phyloP scores from a whole-genome alignment of 2,888 invertebrate species.

The Chrysolina americana region DNA sequence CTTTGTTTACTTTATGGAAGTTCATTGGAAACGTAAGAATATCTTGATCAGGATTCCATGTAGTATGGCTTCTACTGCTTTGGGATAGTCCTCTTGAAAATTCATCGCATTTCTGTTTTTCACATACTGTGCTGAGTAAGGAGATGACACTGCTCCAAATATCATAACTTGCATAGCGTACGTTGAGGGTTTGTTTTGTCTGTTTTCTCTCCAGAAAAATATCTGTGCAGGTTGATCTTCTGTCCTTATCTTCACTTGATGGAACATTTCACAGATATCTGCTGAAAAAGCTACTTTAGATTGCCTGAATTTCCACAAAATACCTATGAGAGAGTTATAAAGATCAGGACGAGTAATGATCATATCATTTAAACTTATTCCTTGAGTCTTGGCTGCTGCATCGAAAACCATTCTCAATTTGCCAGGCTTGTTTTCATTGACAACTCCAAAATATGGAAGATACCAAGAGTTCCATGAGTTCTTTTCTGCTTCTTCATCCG shows the following conservation, averaged over 20 bases:
- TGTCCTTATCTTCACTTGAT: neutral
- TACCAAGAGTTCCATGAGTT: neutral
- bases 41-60: neutral
- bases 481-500: neutral
- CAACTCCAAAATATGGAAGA: neutral
- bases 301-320: no score
- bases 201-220: neutral
- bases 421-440: constrained; percentile 7
- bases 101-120: neutral
- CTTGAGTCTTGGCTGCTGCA: constrained; percentile 1
- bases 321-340: no score
- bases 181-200: neutral
- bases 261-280: neutral
- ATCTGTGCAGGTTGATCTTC: neutral
- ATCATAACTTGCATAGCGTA: no score
- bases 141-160: neutral
- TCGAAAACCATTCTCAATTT: constrained; percentile 2
- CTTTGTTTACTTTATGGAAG: neutral
- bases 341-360: neutral
- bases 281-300: neutral
- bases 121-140: neutral
- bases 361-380: constrained; percentile 1
- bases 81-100: neutral
- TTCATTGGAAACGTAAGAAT: no score
- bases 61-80: neutral